Percentiles rank a stretch among this genome's conserved stretches.
phyloP scores from a whole-genome alignment of 2,888 invertebrate species.

The Ptychoptera albimana region DNA sequence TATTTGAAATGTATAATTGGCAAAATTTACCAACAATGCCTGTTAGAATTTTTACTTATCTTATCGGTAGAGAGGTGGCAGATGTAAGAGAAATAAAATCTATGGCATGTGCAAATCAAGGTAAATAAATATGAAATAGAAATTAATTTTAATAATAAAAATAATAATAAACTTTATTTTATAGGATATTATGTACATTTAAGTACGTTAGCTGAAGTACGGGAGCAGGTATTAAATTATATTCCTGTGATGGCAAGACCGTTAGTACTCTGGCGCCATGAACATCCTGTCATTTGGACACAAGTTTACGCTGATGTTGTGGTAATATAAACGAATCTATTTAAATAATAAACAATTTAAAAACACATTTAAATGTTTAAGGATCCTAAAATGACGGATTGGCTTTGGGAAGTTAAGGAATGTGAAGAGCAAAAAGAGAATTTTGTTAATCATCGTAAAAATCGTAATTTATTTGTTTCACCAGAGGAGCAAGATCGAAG shows the following conservation, averaged over 20 bases:
- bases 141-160: not conserved
- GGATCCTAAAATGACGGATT: conserved; percentile 84
- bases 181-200: conserved; percentile 89
- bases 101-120: conserved; percentile 95
- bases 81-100: conserved; percentile 88
- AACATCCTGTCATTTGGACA: conserved; percentile 91
- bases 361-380: conserved; percentile 16
- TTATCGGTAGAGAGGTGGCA: conserved; percentile 88
- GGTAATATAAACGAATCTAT: conserved; percentile 32
- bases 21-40: conserved; percentile 54
- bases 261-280: conserved; percentile 67
- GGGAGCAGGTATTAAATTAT: conserved; percentile 92
- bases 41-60: conserved; percentile 92
- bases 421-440: conserved; percentile 63
- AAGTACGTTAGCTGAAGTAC: conserved; percentile 90
- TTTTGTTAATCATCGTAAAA: conserved; percentile 44
- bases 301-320: conserved; percentile 89
- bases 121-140: not conserved
- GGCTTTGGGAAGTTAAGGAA: conserved; percentile 75
- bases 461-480: conserved; percentile 36
- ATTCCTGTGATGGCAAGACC: conserved; percentile 94
- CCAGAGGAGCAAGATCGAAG: conserved; percentile 46
- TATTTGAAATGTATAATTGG: conserved; percentile 87
- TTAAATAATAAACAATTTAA: not conserved
- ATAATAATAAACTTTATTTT: conserved; percentile 14